These are phyloP conservation scores for Petrolisthes cinctipes DNA, from an alignment of 2,888 invertebrate species.

Conservation along the genomic window DNA sequence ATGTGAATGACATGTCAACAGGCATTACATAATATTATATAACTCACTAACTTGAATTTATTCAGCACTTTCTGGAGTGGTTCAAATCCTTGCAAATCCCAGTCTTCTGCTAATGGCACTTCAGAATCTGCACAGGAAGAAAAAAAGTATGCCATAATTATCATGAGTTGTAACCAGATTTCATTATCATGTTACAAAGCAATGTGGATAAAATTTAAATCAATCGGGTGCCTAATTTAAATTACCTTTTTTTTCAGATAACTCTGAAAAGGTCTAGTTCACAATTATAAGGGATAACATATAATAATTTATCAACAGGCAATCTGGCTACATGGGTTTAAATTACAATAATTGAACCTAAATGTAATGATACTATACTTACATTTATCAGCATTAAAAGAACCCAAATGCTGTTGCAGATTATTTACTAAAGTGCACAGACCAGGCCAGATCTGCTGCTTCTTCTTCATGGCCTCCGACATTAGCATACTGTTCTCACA, in stretches of 20 bases:
- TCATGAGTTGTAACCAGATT: no score
- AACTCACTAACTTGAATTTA: slow-evolving; percentile 55
- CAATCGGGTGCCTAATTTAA: neutral
- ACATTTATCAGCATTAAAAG: slow-evolving; percentile 75
- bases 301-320: neutral
- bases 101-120: slow-evolving; percentile 83
- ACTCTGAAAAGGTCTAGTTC: neutral
- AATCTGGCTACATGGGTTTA: no score
- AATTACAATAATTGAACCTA: neutral
- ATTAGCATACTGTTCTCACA: slow-evolving; percentile 69
- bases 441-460: slow-evolving; percentile 81
- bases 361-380: slow-evolving; percentile 11
- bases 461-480: slow-evolving; percentile 56
- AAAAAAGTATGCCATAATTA: no score
- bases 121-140: slow-evolving; percentile 73
- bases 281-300: neutral
- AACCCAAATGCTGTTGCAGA: slow-evolving; percentile 73
- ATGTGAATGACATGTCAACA: no score
- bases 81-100: slow-evolving; percentile 83
- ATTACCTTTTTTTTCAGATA: neutral
- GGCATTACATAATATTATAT: no score
- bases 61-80: slow-evolving; percentile 72
- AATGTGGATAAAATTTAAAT: neutral
- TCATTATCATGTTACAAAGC: no score
- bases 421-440: slow-evolving; percentile 81